Evolutionary conservation across 2,113 vertebrate species (phyloP).

Genomic region (Camelus dromedarius): DNA sequence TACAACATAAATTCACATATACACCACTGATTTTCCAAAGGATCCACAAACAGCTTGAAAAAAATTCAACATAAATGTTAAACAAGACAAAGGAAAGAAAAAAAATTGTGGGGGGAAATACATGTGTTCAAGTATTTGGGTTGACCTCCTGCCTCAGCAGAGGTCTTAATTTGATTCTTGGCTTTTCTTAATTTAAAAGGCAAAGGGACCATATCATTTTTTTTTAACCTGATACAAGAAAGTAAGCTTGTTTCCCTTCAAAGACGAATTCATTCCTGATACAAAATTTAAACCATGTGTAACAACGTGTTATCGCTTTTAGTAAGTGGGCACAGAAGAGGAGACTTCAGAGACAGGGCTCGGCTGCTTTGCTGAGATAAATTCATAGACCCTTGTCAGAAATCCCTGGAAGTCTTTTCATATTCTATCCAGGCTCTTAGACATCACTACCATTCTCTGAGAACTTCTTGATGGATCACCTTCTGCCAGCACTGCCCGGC

Average conservation of each 20-base stretch:
- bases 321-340: neutral
- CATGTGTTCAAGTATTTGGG: neutral
- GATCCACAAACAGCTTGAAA: neutral
- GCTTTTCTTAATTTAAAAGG: constrained; percentile 36
- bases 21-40: neutral
- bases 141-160: neutral
- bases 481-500: neutral
- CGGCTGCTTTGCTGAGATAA: neutral
- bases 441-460: neutral
- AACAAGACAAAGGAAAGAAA: neutral
- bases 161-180: neutral
- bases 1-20: neutral
- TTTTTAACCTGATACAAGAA: neutral
- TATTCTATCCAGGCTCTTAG: neutral
- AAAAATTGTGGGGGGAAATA: neutral
- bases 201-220: neutral
- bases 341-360: neutral
- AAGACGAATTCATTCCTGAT: neutral
- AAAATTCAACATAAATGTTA: neutral
- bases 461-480: neutral
- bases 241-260: neutral
- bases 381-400: neutral
- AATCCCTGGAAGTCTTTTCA: neutral
- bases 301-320: neutral
- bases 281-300: neutral